phyloP scores from a whole-genome alignment of 2,888 invertebrate genomes.

The Rhorus exstirpatorius region DNA sequence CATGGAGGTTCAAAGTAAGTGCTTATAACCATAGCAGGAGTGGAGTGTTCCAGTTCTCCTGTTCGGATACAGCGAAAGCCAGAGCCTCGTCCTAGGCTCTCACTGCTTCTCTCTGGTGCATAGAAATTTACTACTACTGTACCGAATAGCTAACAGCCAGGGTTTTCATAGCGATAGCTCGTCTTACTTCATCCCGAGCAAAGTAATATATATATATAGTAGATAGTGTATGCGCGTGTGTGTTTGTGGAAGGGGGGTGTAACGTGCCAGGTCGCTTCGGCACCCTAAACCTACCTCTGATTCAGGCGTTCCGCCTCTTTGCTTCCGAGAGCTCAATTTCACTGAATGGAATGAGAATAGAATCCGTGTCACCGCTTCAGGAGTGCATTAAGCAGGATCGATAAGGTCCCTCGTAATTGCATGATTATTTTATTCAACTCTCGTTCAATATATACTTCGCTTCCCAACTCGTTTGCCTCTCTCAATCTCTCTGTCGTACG shows the following conservation, averaged over 20 bases:
- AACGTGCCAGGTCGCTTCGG: conserved; percentile 7
- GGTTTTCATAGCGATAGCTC: conserved; percentile 40
- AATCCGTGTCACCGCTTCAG: conserved; percentile 67
- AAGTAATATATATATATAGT: background rate
- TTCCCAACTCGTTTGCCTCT: conserved; percentile 1
- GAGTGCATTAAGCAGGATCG: conserved; percentile 64
- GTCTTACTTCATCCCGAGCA: conserved; percentile 41
- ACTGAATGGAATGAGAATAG: conserved; percentile 63
- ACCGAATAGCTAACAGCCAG: conserved; percentile 36
- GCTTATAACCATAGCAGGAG: conserved; percentile 69
- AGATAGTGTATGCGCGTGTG: background rate
- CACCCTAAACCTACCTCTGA: conserved; percentile 24
- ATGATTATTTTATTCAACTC: conserved; percentile 68
- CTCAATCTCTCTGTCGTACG: conserved; percentile 26
- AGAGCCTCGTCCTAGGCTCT: conserved; percentile 38
- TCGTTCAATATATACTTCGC: conserved; percentile 9
- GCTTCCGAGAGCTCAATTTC: conserved; percentile 63
- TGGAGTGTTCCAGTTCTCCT: conserved; percentile 30
- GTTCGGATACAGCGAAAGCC: conserved; percentile 10
- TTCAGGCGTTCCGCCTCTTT: conserved; percentile 49
- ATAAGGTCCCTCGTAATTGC: conserved; percentile 64
- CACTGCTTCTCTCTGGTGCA: conserved; percentile 27
- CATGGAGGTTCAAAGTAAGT: conserved; percentile 73
- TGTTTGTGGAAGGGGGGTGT: background rate
- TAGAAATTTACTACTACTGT: background rate